Percentiles rank a stretch among this genome's conserved stretches.
Evolutionary conservation across 2,888 invertebrate genomes (phyloP).

Genomic region (Galeopsomyia nigrocyanea): DNA sequence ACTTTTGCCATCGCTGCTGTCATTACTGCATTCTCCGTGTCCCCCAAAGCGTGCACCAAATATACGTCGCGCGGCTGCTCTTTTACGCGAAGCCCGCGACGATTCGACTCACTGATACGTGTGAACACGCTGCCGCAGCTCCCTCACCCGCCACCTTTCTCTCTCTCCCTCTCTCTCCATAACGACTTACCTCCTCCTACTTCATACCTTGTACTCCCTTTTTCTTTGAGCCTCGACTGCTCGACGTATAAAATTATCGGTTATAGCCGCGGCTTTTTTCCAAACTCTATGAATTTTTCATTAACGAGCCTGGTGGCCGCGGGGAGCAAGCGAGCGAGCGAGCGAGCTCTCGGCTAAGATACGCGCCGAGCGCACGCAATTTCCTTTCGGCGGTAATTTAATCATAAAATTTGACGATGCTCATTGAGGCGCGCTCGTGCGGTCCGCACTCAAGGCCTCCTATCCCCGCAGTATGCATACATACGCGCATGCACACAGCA

Average conservation of each 20-base stretch:
- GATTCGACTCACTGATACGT: conserved; percentile 56
- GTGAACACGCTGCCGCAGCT: conserved; percentile 51
- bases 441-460: conserved; percentile 11
- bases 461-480: too few species aligned
- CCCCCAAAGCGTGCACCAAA: conserved; percentile 59
- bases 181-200: background rate
- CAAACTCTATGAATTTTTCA: conserved; percentile 1
- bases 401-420: conserved; percentile 31
- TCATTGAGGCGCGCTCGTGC: conserved; percentile 13
- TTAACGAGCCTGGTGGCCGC: background rate
- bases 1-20: conserved; percentile 58
- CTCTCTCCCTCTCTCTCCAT: conserved; percentile 36
- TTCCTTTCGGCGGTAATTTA: conserved; percentile 22
- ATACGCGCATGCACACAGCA: too few species aligned
- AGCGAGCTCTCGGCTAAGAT: too few species aligned
- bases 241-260: conserved; percentile 1
- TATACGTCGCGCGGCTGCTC: conserved; percentile 50
- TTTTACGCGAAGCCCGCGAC: conserved; percentile 40
- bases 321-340: too few species aligned
- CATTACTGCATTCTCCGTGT: conserved; percentile 61
- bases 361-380: conserved; percentile 15
- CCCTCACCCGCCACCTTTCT: conserved; percentile 24
- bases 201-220: background rate
- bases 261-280: background rate
- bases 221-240: background rate